phyloP scores from a whole-genome alignment of 2,797 vertebrate genomes.

The Characodon lateralis region DNA sequence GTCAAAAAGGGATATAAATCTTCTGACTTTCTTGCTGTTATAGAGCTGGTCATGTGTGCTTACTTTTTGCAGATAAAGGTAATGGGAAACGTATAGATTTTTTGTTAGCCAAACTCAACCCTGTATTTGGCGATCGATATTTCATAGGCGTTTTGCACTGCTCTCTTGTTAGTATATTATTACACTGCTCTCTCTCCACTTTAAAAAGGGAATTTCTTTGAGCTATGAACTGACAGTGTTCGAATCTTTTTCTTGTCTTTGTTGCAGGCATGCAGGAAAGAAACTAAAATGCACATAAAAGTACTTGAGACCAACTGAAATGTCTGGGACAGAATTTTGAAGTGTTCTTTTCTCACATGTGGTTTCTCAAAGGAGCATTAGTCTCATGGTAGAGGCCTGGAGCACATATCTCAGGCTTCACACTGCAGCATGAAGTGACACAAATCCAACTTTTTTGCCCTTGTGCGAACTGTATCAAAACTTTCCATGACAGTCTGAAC shows the following conservation, averaged over 20 bases:
- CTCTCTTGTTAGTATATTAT: slow-evolving; percentile 21
- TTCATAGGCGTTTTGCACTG: slow-evolving; percentile 10
- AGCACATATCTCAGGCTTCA: neutral
- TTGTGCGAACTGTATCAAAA: too few species aligned
- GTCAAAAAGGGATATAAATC: slow-evolving; percentile 12
- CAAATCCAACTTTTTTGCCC: too few species aligned
- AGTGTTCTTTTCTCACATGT: neutral
- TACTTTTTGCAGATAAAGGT: slow-evolving; percentile 25
- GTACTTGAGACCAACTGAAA: neutral
- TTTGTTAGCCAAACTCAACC: slow-evolving; percentile 23
- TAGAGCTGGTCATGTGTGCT: slow-evolving; percentile 13
- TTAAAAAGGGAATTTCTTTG: neutral
- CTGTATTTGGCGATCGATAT: slow-evolving; percentile 26
- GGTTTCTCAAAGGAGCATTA: neutral
- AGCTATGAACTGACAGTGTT: neutral
- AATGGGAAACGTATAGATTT: slow-evolving; percentile 30
- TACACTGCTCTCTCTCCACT: slow-evolving; percentile 8
- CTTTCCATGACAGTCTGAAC: too few species aligned
- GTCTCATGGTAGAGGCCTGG: neutral
- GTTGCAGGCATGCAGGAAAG: neutral
- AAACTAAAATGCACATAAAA: slow-evolving; percentile 3
- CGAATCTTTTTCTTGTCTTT: neutral
- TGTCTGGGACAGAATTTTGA: neutral
- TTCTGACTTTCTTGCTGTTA: neutral
- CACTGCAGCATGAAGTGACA: too few species aligned